Conservation (phyloP, 2,797 vertebrate species). For the Acanthurus leucopareius region DNA sequence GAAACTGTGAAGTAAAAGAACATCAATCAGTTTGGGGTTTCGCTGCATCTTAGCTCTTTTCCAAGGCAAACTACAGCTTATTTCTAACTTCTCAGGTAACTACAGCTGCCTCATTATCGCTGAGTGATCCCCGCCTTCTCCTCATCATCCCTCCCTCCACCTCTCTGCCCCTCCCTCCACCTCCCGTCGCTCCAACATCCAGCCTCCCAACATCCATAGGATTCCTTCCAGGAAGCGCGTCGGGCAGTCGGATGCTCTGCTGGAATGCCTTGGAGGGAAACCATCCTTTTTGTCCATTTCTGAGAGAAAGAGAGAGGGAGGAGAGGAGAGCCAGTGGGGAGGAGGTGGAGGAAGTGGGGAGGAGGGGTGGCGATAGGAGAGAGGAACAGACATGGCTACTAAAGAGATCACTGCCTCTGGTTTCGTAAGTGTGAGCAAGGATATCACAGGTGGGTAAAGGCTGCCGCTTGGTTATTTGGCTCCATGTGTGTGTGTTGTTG, state of each 20-base stretch:
- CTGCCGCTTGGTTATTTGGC: conserved; percentile 20
- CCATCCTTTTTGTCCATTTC: conserved; percentile 59
- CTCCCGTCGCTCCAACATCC: conserved; percentile 51
- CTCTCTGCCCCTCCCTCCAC: conserved; percentile 45
- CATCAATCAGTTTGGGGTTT: not conserved
- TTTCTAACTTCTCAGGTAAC: conserved; percentile 55
- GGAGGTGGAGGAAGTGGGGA: conserved; percentile 43
- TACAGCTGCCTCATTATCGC: conserved; percentile 51
- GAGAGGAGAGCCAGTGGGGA: conserved; percentile 25
- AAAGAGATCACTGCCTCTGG: conserved; percentile 83
- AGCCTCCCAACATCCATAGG: conserved; percentile 60
- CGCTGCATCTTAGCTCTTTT: not conserved
- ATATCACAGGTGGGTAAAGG: conserved; percentile 86
- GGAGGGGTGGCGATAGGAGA: conserved; percentile 59
- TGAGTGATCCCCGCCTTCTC: conserved; percentile 51
- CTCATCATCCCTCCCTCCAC: conserved; percentile 32
- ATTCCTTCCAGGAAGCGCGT: conserved; percentile 72
- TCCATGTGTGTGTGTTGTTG: conserved; percentile 18
- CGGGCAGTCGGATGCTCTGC: conserved; percentile 70
- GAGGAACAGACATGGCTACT: conserved; percentile 85
- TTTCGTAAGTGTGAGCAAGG: conserved; percentile 84
- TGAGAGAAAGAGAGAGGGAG: conserved; percentile 54
- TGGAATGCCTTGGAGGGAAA: conserved; percentile 78
- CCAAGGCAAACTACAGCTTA: not conserved
- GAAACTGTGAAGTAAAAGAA: not conserved